Evolutionary conservation across 2,888 invertebrate species (phyloP).

Genomic region (Mystacides longicornis): DNA sequence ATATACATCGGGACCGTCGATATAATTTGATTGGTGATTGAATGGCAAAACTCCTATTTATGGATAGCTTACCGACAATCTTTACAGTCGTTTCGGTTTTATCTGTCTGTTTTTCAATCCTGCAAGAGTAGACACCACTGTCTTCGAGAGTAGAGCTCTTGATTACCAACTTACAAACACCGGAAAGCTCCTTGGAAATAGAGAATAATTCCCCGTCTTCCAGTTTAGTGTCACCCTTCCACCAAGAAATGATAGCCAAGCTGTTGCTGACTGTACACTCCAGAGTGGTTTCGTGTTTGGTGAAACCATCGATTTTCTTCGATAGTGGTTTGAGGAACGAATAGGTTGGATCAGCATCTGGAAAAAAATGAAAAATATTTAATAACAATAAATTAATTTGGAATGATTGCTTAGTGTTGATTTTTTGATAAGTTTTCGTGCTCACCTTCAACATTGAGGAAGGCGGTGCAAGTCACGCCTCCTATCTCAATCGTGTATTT

Average conservation of each 20-base stretch:
- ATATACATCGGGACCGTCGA: too few species aligned
- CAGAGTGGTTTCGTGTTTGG: conserved; percentile 80
- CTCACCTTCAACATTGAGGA: conserved; percentile 85
- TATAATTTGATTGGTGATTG: too few species aligned
- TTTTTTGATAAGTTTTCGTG: background rate
- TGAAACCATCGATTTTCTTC: conserved; percentile 83
- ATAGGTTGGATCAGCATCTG: conserved; percentile 91
- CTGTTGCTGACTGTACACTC: conserved; percentile 93
- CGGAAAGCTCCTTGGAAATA: conserved; percentile 88
- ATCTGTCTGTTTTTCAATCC: conserved; percentile 81
- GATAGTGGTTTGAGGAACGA: conserved; percentile 86
- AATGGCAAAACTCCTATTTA: too few species aligned
- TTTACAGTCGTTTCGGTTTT: conserved; percentile 76
- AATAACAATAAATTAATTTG: background rate
- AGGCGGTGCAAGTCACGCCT: conserved; percentile 79
- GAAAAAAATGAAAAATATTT: conserved; percentile 22
- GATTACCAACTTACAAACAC: conserved; percentile 81
- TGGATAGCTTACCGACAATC: conserved; percentile 57
- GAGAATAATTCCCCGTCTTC: conserved; percentile 75
- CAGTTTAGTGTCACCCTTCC: conserved; percentile 72
- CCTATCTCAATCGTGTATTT: conserved; percentile 95
- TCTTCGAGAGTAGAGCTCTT: conserved; percentile 78
- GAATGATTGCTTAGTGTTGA: background rate
- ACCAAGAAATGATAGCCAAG: conserved; percentile 93
- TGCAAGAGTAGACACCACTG: conserved; percentile 83